Evolutionary conservation across 2,113 vertebrate genomes (phyloP), one percentile per base, ranked within the genome.

Genomic region (Carassius auratus): DNA sequence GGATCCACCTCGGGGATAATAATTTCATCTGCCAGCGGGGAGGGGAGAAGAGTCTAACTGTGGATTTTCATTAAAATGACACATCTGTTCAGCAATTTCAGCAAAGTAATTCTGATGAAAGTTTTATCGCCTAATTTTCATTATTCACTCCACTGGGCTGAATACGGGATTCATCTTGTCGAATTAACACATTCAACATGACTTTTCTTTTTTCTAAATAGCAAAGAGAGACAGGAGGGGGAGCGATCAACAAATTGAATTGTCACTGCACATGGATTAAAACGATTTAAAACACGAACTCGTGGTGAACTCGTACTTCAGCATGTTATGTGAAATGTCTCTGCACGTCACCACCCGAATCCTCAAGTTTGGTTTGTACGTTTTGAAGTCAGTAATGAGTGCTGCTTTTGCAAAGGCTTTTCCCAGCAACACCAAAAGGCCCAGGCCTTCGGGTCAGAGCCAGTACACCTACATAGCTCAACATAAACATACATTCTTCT

Each of bases 101-200:
- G 97, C 96, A 97, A 98, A 98, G 97, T 98, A 98, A 98, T 98
- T 99, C 97, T 97, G 96, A 97, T 99, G 97, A 98, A 99, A 99
- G 98, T 99, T 99, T 99, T 99, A 99, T 99, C 98, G 98, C 97
- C 97, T 98, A 98, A 99, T 99, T 99, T 99, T 99, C 99, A 99
- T 99, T 99, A 99, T 99, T 99, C 98, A 99, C 97, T 99, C 97
- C 97, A 98, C 96, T 99, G 98, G 97, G 96, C 97, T 98, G 97
- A 98, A 99, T 98, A 99, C 97, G 98, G 97, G 97, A 98, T 98
- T 98, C 97, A 99, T 99, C 97, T 97, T 98, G 97, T 98, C 97
- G 97, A 98, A 99, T 99, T 98, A 99, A 98, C 97, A 98, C 96
- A 97, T 99, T 97, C 97, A 95, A 96, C 95, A 93, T 94, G 96